These are phyloP conservation scores for Bettongia penicillata DNA, from an alignment of 2,113 vertebrate species.

Conservation along the genomic window DNA sequence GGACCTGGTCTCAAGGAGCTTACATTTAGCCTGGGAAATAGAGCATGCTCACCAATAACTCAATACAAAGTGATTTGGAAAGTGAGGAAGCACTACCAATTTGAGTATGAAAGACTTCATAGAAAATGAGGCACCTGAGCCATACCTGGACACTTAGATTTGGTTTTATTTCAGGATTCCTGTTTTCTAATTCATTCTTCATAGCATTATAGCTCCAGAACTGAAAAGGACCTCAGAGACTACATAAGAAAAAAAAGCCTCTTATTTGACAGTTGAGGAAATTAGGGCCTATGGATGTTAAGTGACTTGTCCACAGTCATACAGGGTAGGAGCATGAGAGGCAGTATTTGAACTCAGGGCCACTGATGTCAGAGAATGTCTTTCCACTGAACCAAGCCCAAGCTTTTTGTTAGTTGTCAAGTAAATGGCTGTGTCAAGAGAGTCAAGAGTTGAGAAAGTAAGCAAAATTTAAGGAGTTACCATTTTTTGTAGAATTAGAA, in stretches of 20 bases:
- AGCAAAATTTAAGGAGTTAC: neutral
- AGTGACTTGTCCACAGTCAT: neutral
- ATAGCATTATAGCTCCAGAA: neutral
- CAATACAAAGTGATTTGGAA: neutral
- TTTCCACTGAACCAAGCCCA: neutral
- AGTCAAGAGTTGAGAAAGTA: neutral
- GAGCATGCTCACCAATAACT: neutral
- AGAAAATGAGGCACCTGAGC: neutral
- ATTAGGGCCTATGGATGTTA: neutral
- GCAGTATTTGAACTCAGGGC: neutral
- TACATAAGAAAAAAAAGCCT: neutral
- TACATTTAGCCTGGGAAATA: neutral
- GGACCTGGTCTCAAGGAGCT: neutral
- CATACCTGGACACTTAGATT: neutral
- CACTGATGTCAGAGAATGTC: neutral
- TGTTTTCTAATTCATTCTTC: neutral
- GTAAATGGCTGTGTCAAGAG: neutral
- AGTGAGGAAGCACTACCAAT: neutral
- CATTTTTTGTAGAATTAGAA: constrained; percentile 14
- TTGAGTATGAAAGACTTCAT: neutral
- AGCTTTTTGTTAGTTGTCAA: neutral
- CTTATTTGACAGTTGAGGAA: neutral
- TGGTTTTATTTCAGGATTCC: neutral
- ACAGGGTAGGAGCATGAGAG: neutral
- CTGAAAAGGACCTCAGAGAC: neutral